A percentile compares a stretch with the other conserved stretches of the same genome.
These are phyloP conservation scores for Threskiornis aethiopicus DNA, from an alignment of 2,797 vertebrate species.

Conservation along the genomic window DNA sequence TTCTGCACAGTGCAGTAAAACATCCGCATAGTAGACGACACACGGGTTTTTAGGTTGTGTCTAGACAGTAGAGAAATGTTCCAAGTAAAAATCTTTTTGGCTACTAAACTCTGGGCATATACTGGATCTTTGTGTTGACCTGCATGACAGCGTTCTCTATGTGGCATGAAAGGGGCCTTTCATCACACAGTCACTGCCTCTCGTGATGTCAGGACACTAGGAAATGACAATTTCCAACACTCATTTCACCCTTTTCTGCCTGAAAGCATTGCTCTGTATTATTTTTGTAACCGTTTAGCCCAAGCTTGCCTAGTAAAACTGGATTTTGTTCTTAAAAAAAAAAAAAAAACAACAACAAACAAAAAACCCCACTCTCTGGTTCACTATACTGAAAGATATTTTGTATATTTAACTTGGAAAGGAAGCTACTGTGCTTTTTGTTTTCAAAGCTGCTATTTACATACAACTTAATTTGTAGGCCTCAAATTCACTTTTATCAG, in stretches of 20 bases:
- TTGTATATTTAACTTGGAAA: background rate
- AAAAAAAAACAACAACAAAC: background rate
- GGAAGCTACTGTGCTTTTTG: background rate
- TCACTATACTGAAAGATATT: background rate
- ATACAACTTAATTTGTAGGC: background rate
- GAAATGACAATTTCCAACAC: background rate
- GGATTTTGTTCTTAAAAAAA: background rate
- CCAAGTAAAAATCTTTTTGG: background rate
- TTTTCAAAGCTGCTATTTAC: slow-evolving; percentile 2
- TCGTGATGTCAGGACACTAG: background rate
- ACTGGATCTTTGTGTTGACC: slow-evolving; percentile 40
- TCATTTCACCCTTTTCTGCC: background rate
- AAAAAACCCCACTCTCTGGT: background rate
- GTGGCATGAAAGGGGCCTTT: slow-evolving; percentile 45
- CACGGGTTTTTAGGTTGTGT: accelerated
- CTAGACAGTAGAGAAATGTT: background rate
- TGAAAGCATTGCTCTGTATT: background rate
- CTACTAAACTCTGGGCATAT: background rate
- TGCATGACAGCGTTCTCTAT: slow-evolving; percentile 21
- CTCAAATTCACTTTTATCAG: background rate
- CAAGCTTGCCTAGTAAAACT: background rate
- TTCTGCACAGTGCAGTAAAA: background rate
- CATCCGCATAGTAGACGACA: background rate
- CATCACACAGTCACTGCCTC: background rate
- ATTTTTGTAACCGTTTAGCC: background rate